These are phyloP conservation scores for Pangasius krempfi DNA, from an alignment of 2,797 vertebrate genomes.

Conservation along the genomic window DNA sequence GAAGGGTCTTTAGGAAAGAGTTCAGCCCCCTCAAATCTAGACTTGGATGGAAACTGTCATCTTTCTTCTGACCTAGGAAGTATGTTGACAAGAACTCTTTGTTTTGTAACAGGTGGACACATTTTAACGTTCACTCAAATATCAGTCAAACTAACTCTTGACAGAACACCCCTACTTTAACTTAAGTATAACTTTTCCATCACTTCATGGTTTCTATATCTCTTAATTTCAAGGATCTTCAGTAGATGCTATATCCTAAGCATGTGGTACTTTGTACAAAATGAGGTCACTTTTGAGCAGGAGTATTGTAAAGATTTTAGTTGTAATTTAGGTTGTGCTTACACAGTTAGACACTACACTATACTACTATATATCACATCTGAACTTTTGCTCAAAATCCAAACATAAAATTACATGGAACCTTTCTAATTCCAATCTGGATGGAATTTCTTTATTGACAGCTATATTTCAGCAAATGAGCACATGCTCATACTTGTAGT, in stretches of 20 bases:
- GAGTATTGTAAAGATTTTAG: neutral
- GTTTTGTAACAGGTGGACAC: neutral
- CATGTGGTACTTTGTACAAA: neutral
- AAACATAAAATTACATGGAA: constrained; percentile 7
- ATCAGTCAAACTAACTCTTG: neutral
- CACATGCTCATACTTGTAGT: constrained; percentile 47
- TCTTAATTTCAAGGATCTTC: neutral
- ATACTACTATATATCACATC: constrained; percentile 40
- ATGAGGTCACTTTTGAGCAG: neutral
- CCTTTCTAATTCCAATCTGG: neutral
- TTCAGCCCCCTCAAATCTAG: neutral
- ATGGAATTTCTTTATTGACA: neutral
- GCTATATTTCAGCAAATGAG: constrained; percentile 54
- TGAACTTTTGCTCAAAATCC: constrained; percentile 62
- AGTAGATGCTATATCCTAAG: neutral
- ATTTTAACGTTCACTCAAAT: neutral
- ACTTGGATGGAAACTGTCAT: neutral
- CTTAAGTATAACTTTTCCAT: neutral
- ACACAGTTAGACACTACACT: constrained; percentile 12
- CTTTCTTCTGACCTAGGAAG: neutral
- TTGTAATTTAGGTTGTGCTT: neutral
- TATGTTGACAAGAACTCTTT: neutral
- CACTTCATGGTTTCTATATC: constrained; percentile 6
- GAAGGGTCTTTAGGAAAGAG: neutral
- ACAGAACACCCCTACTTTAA: neutral